Conservation (phyloP, 1,140 invertebrate species). For the Lepidurus couesii region DNA sequence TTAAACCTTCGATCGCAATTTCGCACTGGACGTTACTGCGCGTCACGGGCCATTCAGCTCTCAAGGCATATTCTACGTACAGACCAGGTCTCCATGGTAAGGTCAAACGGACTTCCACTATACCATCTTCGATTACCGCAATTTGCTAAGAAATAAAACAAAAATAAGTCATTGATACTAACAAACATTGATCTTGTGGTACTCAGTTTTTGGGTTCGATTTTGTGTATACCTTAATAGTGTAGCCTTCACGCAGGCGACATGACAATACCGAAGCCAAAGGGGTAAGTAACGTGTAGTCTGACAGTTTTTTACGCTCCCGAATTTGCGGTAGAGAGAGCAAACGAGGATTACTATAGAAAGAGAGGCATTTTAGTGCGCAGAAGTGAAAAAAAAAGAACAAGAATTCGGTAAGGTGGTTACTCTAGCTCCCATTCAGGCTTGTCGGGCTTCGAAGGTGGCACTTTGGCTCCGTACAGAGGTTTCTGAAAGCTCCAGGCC, state of each 20-base stretch:
- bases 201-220: slow-evolving; percentile 36
- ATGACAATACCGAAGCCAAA: slow-evolving; percentile 59
- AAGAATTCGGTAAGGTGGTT: background rate
- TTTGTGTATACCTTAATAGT: slow-evolving; percentile 56
- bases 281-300: slow-evolving; percentile 52
- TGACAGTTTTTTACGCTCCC: slow-evolving; percentile 38
- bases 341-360: slow-evolving; percentile 38
- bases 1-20: slow-evolving; percentile 58
- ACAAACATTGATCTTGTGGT: slow-evolving; percentile 6
- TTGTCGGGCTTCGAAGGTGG: background rate
- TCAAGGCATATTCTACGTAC: slow-evolving; percentile 62
- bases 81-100: slow-evolving; percentile 70
- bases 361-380: background rate
- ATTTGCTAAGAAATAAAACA: slow-evolving; percentile 46
- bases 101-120: slow-evolving; percentile 60
- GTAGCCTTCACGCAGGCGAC: slow-evolving; percentile 72
- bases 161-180: background rate
- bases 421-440: slow-evolving; percentile 8
- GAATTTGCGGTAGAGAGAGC: slow-evolving; percentile 45
- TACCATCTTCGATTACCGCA: slow-evolving; percentile 50
- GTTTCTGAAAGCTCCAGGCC: slow-evolving; percentile 66
- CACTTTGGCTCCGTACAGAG: slow-evolving; percentile 26
- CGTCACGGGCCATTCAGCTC: slow-evolving; percentile 55
- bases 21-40: slow-evolving; percentile 51
- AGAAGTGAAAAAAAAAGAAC: background rate